Conservation (phyloP, 2,797 vertebrate species). For the Lepus townsendii region DNA sequence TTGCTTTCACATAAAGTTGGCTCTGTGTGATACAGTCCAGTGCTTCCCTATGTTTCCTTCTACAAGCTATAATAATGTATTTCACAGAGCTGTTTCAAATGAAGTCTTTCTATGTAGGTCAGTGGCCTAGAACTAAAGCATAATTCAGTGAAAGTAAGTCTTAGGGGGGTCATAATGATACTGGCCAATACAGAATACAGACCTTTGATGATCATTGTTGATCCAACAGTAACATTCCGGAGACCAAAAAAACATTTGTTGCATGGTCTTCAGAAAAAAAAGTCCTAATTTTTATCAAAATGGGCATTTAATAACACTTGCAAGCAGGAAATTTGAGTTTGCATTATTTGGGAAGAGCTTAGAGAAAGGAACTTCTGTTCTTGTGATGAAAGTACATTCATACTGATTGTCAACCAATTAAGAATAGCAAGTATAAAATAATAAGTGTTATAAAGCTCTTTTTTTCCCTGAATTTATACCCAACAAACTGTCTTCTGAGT, state of each 20-base stretch:
- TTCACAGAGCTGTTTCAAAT: conserved; percentile 61
- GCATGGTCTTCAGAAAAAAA: neutral
- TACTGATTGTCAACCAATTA: neutral
- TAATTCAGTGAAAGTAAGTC: conserved; percentile 51
- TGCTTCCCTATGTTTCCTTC: conserved; percentile 51
- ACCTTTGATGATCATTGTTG: neutral
- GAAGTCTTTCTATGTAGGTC: conserved; percentile 46
- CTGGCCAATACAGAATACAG: neutral
- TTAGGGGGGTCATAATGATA: conserved; percentile 60
- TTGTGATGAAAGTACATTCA: conserved; percentile 6
- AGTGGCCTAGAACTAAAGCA: conserved; percentile 51
- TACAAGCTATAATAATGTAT: conserved; percentile 20
- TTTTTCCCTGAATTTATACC: neutral
- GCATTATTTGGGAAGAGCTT: conserved; percentile 41
- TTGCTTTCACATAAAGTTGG: conserved; percentile 66
- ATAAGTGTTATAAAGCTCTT: neutral
- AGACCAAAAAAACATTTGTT: neutral
- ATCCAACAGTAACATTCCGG: conserved; percentile 3
- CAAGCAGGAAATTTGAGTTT: neutral
- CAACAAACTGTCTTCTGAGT: neutral
- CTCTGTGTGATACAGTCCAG: neutral
- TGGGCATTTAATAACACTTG: neutral
- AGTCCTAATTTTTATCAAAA: conserved; percentile 21
- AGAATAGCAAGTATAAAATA: conserved; percentile 50
- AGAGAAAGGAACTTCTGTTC: conserved; percentile 27